A percentile compares a stretch with the other conserved stretches of the same genome.
These are phyloP conservation scores for Drosophila littoralis DNA, from an alignment of 1,140 invertebrate genomes.

Conservation along the genomic window DNA sequence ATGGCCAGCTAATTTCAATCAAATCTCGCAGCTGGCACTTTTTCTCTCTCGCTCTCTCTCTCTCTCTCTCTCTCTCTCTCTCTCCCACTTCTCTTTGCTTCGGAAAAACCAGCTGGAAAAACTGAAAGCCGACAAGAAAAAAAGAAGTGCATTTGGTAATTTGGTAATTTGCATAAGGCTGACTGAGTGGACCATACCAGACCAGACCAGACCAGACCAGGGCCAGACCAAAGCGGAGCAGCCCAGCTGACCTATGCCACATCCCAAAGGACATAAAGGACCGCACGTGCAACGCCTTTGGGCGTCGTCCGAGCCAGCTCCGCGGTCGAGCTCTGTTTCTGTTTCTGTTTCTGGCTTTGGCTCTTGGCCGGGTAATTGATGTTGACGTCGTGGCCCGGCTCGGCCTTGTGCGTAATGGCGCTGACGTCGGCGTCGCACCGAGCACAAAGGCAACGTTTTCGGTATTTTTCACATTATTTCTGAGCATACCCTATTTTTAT, in stretches of 20 bases:
- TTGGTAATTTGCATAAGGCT: background rate
- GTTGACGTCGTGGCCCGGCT: slow-evolving; percentile 19
- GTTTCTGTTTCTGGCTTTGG: background rate
- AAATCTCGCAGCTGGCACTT: slow-evolving; percentile 57
- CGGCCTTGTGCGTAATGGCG: slow-evolving; percentile 19
- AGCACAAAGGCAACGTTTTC: background rate
- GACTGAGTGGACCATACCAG: background rate
- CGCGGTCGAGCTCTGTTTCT: background rate
- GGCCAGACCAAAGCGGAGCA: background rate
- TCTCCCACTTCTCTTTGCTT: background rate
- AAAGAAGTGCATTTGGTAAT: background rate
- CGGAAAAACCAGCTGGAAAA: slow-evolving; percentile 21
- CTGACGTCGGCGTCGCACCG: slow-evolving; percentile 11
- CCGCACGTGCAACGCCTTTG: slow-evolving; percentile 15
- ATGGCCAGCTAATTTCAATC: slow-evolving; percentile 66
- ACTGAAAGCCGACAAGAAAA: background rate
- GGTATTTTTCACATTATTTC: background rate
- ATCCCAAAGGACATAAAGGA: background rate
- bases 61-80: background rate
- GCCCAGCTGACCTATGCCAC: slow-evolving; percentile 1
- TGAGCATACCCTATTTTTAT: background rate
- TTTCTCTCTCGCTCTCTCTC: background rate
- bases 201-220: too few species aligned
- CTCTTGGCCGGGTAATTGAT: slow-evolving; percentile 25
- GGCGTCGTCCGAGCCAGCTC: slow-evolving; percentile 32